Evolutionary conservation across 2,113 vertebrate species (phyloP), one percentile per base, ranked within the genome.

Genomic region (Mellivora capensis): DNA sequence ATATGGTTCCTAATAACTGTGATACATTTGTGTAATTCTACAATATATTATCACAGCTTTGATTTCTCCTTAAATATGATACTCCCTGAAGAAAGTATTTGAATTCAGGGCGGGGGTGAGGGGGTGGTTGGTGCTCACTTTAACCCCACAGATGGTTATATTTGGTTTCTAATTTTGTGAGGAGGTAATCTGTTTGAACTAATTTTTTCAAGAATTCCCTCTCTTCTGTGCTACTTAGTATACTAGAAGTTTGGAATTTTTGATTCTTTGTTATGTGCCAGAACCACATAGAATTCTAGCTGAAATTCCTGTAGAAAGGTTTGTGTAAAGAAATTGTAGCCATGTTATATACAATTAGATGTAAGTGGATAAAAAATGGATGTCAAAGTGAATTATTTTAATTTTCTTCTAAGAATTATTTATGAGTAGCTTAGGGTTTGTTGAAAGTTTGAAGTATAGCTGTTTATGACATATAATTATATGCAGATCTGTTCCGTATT

Each of bases 141-240:
- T 97, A 96, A 90, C 91, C 52, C 52, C 79, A 96, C 54, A 93
- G 76, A 97, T 97, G 90, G 69, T 81, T 96, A 77, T 79, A 74
- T 76, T 97, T 93, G 42, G 7, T 83, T 93, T 93, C 44, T 71
- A 69, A 76, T 87, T 96, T 96, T 94, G 6, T 44, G 62, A 86
- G 91, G 44, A 94, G 57, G 10, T 94, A 72, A 31, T 83, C 44
- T 87, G 13, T 77, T 34, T 87, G 79, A 83, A 61, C 64, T 90
- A 81, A 62, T 92, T 96, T 93, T 93, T 77, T 81, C 57, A 91
- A 94, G 11, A 80, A 61, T 89, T 54, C 89, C 42, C 44, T 95
- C 18, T 85, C 29, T 87, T 90, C 17, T 87, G 4, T 89, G 62
- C 57, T 91, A 7, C 82, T 91, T 89, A 20, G 8, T 84, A 3